phyloP scores from a whole-genome alignment of 2,797 vertebrate genomes.

The Spinibarbus caldwelli region DNA sequence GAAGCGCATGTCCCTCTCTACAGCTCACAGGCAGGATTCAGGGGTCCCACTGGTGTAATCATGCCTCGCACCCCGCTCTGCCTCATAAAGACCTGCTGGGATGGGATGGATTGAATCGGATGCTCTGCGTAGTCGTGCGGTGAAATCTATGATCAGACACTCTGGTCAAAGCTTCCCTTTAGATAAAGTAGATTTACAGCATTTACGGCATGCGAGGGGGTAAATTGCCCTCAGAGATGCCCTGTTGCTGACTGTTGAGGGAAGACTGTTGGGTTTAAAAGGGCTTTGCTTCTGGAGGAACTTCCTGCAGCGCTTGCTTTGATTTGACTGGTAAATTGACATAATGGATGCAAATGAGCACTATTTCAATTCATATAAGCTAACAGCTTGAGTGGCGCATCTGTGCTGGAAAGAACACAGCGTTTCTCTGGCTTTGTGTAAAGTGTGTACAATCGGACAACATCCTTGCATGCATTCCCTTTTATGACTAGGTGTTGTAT shows the following conservation, averaged over 20 bases:
- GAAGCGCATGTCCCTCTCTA: conserved; percentile 18
- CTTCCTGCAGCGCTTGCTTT: background rate
- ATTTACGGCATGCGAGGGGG: background rate
- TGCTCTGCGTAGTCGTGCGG: background rate
- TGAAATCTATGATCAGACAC: conserved; percentile 26
- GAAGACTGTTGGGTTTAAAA: conserved; percentile 16
- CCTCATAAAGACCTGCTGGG: conserved; percentile 29
- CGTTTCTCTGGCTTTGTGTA: background rate
- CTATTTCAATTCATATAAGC: background rate
- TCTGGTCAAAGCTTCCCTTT: conserved; percentile 6
- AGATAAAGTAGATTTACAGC: conserved; percentile 12
- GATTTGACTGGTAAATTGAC: background rate
- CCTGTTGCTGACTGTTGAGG: conserved; percentile 33
- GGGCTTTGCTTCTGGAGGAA: background rate
- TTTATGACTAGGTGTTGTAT: background rate
- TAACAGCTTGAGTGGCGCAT: background rate
- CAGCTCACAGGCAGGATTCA: conserved; percentile 1
- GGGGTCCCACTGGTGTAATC: conserved; percentile 16
- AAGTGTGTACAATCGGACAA: background rate
- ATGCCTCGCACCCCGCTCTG: background rate
- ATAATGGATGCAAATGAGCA: background rate
- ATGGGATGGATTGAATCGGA: background rate
- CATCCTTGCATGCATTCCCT: background rate
- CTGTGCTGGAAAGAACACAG: background rate
- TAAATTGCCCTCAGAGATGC: conserved; percentile 7